phyloP scores from a whole-genome alignment of 2,797 vertebrate species.

The Coregonus ussuriensis region DNA sequence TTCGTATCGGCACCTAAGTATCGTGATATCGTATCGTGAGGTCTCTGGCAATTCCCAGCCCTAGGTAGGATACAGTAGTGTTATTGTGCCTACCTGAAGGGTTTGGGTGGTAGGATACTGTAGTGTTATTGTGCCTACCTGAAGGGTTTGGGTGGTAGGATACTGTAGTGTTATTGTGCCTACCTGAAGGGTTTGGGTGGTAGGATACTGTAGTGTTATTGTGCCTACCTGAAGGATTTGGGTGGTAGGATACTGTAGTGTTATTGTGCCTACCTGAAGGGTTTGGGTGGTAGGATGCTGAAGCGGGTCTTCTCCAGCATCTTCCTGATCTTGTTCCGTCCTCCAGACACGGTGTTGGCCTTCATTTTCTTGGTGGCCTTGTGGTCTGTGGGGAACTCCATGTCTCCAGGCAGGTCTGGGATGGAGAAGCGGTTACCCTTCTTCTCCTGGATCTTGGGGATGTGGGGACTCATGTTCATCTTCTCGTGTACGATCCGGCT shows the following conservation, averaged over 20 bases:
- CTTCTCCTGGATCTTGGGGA: conserved; percentile 96
- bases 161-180: not conserved
- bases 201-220: not conserved
- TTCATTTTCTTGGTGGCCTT: conserved; percentile 92
- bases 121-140: not conserved
- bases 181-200: not conserved
- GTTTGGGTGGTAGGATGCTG: conserved; percentile 94
- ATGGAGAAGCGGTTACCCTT: conserved; percentile 95
- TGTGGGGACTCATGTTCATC: conserved; percentile 87
- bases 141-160: conserved; percentile 39
- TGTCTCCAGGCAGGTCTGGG: conserved; percentile 90
- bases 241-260: conserved; percentile 66
- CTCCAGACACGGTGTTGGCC: conserved; percentile 96
- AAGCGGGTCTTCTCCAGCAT: conserved; percentile 97
- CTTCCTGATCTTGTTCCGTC: conserved; percentile 94
- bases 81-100: conserved; percentile 36
- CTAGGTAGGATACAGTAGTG: too few species aligned
- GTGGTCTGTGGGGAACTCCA: conserved; percentile 89
- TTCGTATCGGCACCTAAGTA: too few species aligned
- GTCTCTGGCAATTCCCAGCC: too few species aligned
- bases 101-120: conserved; percentile 67
- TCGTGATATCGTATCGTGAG: too few species aligned
- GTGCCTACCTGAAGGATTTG: conserved; percentile 43
- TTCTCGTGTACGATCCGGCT: conserved; percentile 89
- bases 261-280: conserved; percentile 63